phyloP scores from a whole-genome alignment of 2,797 vertebrate genomes.

The Lophura swinhoii region DNA sequence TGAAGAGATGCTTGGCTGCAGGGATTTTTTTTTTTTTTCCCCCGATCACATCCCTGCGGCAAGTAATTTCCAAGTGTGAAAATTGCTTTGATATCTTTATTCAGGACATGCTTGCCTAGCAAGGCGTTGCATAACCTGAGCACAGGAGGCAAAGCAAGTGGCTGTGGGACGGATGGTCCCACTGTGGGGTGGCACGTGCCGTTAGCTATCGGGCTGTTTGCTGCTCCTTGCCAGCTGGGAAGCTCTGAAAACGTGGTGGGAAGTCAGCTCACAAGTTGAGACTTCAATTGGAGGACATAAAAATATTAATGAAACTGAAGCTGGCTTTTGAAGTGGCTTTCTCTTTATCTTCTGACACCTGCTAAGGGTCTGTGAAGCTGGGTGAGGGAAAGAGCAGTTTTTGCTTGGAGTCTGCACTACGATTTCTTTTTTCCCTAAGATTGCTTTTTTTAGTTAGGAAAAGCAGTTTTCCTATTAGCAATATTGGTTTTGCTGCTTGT shows the following conservation, averaged over 20 bases:
- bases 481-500: not conserved
- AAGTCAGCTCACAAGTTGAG: not conserved
- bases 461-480: not conserved
- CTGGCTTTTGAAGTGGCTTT: slow-evolving; percentile 1
- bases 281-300: not conserved
- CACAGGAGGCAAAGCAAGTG: accelerated
- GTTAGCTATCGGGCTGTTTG: not conserved
- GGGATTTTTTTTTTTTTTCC: not conserved
- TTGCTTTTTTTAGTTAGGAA: not conserved
- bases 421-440: not conserved
- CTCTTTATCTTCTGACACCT: not conserved
- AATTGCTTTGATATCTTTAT: slow-evolving; percentile 29
- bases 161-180: not conserved
- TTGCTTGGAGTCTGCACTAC: not conserved
- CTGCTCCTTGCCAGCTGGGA: not conserved
- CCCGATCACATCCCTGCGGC: not conserved
- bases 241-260: not conserved
- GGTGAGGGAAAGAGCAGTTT: not conserved
- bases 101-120: not conserved
- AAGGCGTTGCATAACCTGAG: not conserved
- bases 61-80: slow-evolving; percentile 43
- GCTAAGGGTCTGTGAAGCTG: not conserved
- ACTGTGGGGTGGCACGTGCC: accelerated
- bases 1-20: slow-evolving; percentile 25
- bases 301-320: not conserved